A percentile compares a stretch with the other conserved stretches of the same genome.
Evolutionary conservation across 2,888 invertebrate genomes (phyloP).

Genomic region (Spisula solida): DNA sequence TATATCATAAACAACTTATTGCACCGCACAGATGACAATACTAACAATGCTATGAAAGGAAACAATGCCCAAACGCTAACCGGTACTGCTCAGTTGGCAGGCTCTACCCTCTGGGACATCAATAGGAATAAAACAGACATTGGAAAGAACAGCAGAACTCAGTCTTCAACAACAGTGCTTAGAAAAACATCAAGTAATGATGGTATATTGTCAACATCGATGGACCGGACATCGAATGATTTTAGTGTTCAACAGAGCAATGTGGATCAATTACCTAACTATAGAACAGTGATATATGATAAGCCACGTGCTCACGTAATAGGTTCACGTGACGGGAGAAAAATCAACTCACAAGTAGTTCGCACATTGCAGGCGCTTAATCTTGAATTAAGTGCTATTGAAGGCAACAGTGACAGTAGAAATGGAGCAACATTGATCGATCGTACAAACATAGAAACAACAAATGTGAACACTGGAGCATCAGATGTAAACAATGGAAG

Average conservation of each 20-base stretch:
- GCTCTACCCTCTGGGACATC: constrained; percentile 46
- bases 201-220: neutral
- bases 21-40: neutral
- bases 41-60: neutral
- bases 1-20: neutral
- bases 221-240: neutral
- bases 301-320: neutral
- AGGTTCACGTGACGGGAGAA: neutral
- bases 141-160: neutral
- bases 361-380: constrained; percentile 35
- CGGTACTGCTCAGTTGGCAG: neutral
- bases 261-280: neutral
- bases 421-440: neutral
- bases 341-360: neutral
- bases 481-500: neutral
- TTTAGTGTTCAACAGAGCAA: neutral
- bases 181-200: neutral
- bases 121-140: neutral
- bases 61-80: neutral
- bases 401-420: neutral
- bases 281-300: neutral
- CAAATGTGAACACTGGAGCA: neutral
- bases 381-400: constrained; percentile 29
- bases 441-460: neutral
- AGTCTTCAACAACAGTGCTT: neutral